Evolutionary conservation across 2,113 vertebrate species (phyloP).

Genomic region (Lagopus leucura): DNA sequence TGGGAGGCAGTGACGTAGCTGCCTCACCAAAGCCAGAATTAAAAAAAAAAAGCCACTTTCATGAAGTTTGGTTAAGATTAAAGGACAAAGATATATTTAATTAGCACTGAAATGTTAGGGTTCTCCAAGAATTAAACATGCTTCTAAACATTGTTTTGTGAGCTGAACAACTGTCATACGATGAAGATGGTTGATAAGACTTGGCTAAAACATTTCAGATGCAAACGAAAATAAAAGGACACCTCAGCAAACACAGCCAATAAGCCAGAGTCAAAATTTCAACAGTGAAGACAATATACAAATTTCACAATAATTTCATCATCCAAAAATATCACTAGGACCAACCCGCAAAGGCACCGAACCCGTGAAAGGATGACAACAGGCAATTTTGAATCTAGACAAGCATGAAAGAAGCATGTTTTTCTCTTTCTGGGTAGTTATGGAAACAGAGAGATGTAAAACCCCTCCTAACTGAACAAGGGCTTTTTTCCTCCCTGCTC

Average conservation of each 20-base stretch:
- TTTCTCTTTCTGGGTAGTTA: slow-evolving; percentile 73
- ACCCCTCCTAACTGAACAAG: slow-evolving; percentile 58
- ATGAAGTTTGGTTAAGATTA: slow-evolving; percentile 38
- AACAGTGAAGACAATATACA: slow-evolving; percentile 27
- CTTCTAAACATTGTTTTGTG: slow-evolving; percentile 36
- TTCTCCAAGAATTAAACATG: slow-evolving; percentile 41
- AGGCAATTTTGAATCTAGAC: slow-evolving; percentile 69
- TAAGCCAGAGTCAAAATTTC: slow-evolving; percentile 27
- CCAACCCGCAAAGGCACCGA: slow-evolving; percentile 52
- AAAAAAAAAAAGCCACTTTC: background rate
- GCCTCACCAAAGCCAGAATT: background rate
- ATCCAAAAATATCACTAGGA: background rate
- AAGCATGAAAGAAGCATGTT: slow-evolving; percentile 71
- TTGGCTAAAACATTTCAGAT: slow-evolving; percentile 43
- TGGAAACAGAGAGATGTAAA: slow-evolving; percentile 70
- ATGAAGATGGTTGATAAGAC: slow-evolving; percentile 52
- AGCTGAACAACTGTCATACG: slow-evolving; percentile 45
- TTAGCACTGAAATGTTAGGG: slow-evolving; percentile 34
- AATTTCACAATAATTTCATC: slow-evolving; percentile 50
- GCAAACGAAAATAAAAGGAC: slow-evolving; percentile 12
- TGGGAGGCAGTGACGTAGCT: background rate
- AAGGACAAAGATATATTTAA: slow-evolving; percentile 54
- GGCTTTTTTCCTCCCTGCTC: slow-evolving; percentile 63
- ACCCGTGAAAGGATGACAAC: slow-evolving; percentile 66
- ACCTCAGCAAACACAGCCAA: slow-evolving; percentile 20